These are phyloP conservation scores for Hydractinia echinata DNA, from an alignment of 30 jellyfish, hydroid and myxozoan genomes.

Conservation along the genomic window DNA sequence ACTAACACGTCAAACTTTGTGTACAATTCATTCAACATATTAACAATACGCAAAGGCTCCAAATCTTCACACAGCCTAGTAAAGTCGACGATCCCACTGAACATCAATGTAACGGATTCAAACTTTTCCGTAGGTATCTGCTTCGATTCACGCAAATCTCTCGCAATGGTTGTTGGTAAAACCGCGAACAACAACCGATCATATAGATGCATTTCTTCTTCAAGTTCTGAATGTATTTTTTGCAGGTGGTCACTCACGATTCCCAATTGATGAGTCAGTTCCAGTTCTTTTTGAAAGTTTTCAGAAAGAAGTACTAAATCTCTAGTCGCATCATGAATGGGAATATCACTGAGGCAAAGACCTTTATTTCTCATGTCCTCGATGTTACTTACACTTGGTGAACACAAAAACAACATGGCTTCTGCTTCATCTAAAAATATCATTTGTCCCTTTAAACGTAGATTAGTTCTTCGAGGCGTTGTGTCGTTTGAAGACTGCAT, in stretches of 20 bases:
- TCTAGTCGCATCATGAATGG: constrained; percentile 63
- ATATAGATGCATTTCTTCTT: constrained; percentile 49
- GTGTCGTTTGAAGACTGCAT: constrained; percentile 24
- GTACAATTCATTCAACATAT: constrained; percentile 40
- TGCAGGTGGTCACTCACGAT: constrained; percentile 40
- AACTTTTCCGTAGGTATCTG: constrained; percentile 52
- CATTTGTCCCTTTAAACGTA: constrained; percentile 66
- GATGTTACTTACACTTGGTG: constrained; percentile 52
- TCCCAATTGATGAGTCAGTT: constrained; percentile 43
- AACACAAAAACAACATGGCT: constrained; percentile 46
- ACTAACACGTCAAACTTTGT: constrained; percentile 42
- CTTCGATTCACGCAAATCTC: constrained; percentile 21
- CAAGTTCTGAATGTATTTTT: constrained; percentile 30
- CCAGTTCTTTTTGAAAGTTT: constrained; percentile 33
- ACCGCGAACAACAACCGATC: constrained; percentile 48
- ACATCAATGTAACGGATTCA: constrained; percentile 39
- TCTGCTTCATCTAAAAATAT: constrained; percentile 38
- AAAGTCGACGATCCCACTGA: constrained; percentile 57
- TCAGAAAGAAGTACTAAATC: constrained; percentile 44
- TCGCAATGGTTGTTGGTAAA: constrained; percentile 51
- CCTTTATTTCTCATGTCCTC: constrained; percentile 42
- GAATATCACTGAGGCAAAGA: constrained; percentile 52
- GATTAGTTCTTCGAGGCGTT: constrained; percentile 35
- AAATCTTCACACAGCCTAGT: constrained; percentile 41
- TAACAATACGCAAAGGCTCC: constrained; percentile 41